Evolutionary conservation across 1,140 invertebrate species (phyloP).

Genomic region (Steinernema khuongi): DNA sequence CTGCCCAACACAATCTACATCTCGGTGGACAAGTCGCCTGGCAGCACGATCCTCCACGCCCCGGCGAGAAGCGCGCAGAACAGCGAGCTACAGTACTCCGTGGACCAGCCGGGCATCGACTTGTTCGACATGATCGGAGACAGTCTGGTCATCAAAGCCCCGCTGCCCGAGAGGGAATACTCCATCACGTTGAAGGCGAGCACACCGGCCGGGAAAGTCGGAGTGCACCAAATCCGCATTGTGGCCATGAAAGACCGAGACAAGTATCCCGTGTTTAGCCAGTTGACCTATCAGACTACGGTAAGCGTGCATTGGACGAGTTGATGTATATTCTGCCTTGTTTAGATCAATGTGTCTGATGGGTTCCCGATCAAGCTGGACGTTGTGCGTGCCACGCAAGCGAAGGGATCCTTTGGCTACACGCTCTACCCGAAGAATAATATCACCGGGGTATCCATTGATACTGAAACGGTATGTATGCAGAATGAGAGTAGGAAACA

Average conservation of each 20-base stretch:
- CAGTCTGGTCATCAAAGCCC: background rate
- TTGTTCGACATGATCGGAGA: slow-evolving; percentile 20
- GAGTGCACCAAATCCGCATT: slow-evolving; percentile 34
- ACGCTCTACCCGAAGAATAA: slow-evolving; percentile 27
- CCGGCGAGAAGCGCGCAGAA: background rate
- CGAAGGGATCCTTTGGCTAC: slow-evolving; percentile 28
- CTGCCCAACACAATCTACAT: slow-evolving; percentile 52
- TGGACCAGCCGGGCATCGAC: slow-evolving; percentile 8
- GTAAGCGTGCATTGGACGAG: slow-evolving; percentile 24
- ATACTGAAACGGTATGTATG: slow-evolving; percentile 31
- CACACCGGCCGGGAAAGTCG: background rate
- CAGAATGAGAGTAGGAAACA: slow-evolving; percentile 21
- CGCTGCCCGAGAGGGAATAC: slow-evolving; percentile 33
- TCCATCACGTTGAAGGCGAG: slow-evolving; percentile 31
- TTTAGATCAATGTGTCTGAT: slow-evolving; percentile 17
- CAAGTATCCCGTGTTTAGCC: slow-evolving; percentile 55
- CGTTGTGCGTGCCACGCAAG: slow-evolving; percentile 22
- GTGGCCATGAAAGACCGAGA: slow-evolving; percentile 52
- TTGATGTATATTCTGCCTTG: slow-evolving; percentile 17
- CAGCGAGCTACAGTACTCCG: background rate
- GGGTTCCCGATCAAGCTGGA: slow-evolving; percentile 28
- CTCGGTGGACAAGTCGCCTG: slow-evolving; percentile 46
- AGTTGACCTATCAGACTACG: slow-evolving; percentile 48
- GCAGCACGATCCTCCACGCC: slow-evolving; percentile 40
- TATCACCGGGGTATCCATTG: background rate